Conservation (phyloP, 2,888 invertebrate genomes). For the Camponotus fellah region DNA sequence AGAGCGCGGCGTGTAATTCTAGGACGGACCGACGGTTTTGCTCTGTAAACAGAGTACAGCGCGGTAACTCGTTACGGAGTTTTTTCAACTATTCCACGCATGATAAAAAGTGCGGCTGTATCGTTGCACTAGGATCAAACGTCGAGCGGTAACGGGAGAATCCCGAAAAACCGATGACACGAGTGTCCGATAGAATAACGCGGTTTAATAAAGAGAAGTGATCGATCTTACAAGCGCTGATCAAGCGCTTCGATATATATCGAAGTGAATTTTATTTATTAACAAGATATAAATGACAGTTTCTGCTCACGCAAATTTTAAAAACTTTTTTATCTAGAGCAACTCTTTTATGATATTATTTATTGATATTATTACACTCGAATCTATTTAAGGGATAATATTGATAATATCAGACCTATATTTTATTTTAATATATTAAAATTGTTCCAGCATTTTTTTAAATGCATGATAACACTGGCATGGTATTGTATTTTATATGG, state of each 20-base stretch:
- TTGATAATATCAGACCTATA: background rate
- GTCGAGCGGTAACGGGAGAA: conserved; percentile 44
- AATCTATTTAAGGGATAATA: background rate
- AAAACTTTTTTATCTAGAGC: background rate
- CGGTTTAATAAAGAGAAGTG: conserved; percentile 37
- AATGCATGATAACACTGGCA: background rate
- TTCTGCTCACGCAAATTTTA: background rate
- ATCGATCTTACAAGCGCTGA: conserved; percentile 36
- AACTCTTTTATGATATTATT: background rate
- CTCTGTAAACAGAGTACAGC: conserved; percentile 50
- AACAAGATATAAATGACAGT: background rate
- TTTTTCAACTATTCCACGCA: conserved; percentile 47
- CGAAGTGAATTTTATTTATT: background rate
- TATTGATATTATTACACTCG: background rate
- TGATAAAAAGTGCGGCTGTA: conserved; percentile 36
- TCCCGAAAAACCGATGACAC: conserved; percentile 44
- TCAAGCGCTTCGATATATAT: background rate
- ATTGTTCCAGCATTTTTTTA: background rate
- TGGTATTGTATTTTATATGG: conserved; percentile 2
- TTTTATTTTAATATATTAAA: background rate
- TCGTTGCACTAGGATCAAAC: conserved; percentile 41
- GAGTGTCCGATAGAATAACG: conserved; percentile 8
- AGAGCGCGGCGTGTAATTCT: conserved; percentile 44
- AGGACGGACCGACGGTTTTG: conserved; percentile 45
- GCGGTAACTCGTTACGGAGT: conserved; percentile 52